Evolutionary conservation across 2,888 invertebrate genomes (phyloP), one percentile per base, ranked within the genome.

Genomic region (Drosophila engyochracea): DNA sequence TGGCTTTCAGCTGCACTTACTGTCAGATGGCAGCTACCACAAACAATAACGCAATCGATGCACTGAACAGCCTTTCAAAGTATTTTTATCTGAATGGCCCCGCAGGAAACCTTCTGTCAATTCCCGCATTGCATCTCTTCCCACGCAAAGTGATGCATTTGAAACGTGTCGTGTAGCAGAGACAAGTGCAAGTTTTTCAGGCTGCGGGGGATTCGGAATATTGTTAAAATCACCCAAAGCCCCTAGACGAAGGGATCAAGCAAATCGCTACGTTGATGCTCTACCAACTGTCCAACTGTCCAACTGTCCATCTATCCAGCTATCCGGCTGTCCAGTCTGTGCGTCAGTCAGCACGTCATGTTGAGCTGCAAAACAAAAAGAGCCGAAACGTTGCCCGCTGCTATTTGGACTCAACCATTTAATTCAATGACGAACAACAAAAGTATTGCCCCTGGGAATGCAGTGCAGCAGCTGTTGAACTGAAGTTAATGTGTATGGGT

Each of bases 371-470:
- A 55, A 79, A 63, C 64, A 72, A 72, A 79, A 80, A 76, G 69
- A 60, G 41, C 33, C 33, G 22, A 68, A 10, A 28, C 59, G 39
- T 63, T 37, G 44, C 31, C 61, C 57, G 51, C 35, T 35, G 61
- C 41, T 77, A 69, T 73, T 77, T 75, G 73, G 70, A 58, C 85
- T 76, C 85, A 74, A 77, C 70, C 89, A 85, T 90, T 90, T 90
- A 86, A 86, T 90, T 86, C 89, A 86, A 90, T 90, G 90, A 90
- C 85, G 71, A 76, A 85, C 83, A 83, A 85, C 86, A 89, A 82
- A 16, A 82, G 82, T 79, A 67, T 77, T 71, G 85, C 85, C 78
- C 78, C 57, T 78, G 85, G 83, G 85, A 47, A 70, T 86, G 85
- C 74, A 74, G 49, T 71, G 76, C 67, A 76, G 54, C 70, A 76